These are phyloP conservation scores for Boleophthalmus pectinirostris DNA, from an alignment of 2,113 vertebrate species.

Conservation along the genomic window DNA sequence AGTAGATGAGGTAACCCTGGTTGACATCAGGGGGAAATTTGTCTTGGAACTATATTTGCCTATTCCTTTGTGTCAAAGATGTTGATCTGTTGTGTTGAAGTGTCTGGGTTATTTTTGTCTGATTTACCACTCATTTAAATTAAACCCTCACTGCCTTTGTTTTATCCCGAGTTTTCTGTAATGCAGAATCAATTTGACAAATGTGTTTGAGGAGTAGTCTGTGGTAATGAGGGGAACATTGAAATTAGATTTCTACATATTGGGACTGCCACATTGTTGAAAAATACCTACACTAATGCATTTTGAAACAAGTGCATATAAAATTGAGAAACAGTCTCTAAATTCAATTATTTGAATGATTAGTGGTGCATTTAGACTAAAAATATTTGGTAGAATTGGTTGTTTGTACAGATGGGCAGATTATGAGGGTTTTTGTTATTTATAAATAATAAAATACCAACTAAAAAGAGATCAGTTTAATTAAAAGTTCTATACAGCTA, in stretches of 20 bases:
- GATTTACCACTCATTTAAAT: slow-evolving; percentile 45
- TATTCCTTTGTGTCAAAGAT: slow-evolving; percentile 29
- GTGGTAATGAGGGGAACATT: too few species aligned
- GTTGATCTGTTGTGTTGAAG: slow-evolving; percentile 23
- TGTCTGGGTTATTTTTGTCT: slow-evolving; percentile 42
- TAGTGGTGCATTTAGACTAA: too few species aligned
- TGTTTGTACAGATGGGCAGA: too few species aligned
- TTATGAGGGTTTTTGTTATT: too few species aligned
- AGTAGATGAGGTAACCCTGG: slow-evolving; percentile 6
- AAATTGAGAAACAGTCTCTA: too few species aligned
- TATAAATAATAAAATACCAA: neutral
- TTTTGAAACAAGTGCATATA: too few species aligned
- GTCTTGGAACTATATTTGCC: slow-evolving; percentile 31
- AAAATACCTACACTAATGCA: too few species aligned
- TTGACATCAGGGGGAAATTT: neutral
- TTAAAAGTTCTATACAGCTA: slow-evolving; percentile 72
- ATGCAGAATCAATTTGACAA: neutral
- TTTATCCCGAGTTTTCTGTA: slow-evolving; percentile 3
- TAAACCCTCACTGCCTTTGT: slow-evolving; percentile 57
- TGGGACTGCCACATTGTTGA: too few species aligned
- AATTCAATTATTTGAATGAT: too few species aligned
- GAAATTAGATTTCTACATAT: neutral
- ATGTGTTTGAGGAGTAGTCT: neutral
- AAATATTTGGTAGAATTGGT: neutral
- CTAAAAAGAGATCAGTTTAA: slow-evolving; percentile 51